Evolutionary conservation across 2,888 invertebrate species (phyloP).

Genomic region (Bimastos eiseni): DNA sequence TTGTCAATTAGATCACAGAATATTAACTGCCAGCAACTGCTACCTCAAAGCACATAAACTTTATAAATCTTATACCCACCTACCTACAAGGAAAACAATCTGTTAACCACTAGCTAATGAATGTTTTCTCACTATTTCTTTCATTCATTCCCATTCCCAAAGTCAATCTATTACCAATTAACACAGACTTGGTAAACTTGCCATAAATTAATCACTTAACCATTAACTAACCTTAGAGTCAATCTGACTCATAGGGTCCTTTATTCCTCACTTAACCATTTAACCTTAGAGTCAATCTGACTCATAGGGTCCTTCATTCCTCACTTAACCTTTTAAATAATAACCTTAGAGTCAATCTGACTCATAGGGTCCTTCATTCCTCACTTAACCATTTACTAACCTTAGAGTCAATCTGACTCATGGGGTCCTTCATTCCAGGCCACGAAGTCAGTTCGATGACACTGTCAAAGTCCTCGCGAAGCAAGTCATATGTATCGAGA

Average conservation of each 20-base stretch:
- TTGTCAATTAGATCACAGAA: neutral
- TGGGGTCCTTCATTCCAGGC: conserved; percentile 74
- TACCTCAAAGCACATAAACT: neutral
- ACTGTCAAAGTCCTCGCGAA: conserved; percentile 88
- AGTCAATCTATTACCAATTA: neutral
- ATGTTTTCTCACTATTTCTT: neutral
- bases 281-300: conserved; percentile 54
- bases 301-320: conserved; percentile 67
- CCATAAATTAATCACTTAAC: neutral
- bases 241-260: conserved; percentile 75
- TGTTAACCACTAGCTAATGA: neutral
- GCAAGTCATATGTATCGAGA: conserved; percentile 81
- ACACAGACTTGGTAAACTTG: neutral
- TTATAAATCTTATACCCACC: neutral
- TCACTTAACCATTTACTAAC: conserved; percentile 49
- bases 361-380: conserved; percentile 72
- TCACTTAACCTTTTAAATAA: neutral
- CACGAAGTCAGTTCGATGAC: conserved; percentile 83
- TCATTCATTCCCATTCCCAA: neutral
- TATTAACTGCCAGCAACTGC: neutral
- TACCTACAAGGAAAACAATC: neutral
- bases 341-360: conserved; percentile 66
- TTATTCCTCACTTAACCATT: conserved; percentile 59
- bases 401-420: conserved; percentile 70
- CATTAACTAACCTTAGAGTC: conserved; percentile 58